These are phyloP conservation scores for Ctenodactylus gundi DNA, from an alignment of 2,113 vertebrate genomes.

Conservation along the genomic window DNA sequence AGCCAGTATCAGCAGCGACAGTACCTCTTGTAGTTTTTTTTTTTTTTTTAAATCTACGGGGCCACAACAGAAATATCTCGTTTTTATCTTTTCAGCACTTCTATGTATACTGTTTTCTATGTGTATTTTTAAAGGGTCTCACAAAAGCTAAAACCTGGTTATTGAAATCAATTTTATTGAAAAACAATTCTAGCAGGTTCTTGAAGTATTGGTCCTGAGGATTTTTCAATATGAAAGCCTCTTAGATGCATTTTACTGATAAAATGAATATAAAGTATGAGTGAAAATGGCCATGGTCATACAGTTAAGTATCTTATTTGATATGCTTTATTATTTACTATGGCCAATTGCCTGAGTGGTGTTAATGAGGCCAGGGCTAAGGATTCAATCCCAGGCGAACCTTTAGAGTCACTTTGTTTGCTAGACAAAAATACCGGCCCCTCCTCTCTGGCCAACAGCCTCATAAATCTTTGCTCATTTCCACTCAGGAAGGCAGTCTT, in stretches of 20 bases:
- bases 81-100: not conserved
- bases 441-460: not conserved
- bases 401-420: constrained; percentile 1
- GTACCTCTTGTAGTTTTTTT: no score
- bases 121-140: not conserved
- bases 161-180: not conserved
- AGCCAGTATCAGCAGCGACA: not conserved
- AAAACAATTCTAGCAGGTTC: not conserved
- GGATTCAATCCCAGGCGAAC: not conserved
- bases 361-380: not conserved
- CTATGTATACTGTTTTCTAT: not conserved
- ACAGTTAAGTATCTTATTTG: constrained; percentile 19
- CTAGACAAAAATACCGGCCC: not conserved
- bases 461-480: constrained; percentile 26
- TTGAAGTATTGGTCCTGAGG: not conserved
- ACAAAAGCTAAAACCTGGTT: not conserved
- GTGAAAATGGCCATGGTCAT: not conserved
- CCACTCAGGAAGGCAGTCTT: not conserved
- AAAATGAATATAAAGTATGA: not conserved
- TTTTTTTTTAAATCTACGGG: not conserved
- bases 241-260: not conserved
- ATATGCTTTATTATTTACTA: not conserved
- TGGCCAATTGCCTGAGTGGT: not conserved
- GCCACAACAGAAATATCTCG: not conserved
- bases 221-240: not conserved